These are phyloP conservation scores for Simalia tracyae DNA, from an alignment of 2,797 vertebrate genomes.

Conservation along the genomic window DNA sequence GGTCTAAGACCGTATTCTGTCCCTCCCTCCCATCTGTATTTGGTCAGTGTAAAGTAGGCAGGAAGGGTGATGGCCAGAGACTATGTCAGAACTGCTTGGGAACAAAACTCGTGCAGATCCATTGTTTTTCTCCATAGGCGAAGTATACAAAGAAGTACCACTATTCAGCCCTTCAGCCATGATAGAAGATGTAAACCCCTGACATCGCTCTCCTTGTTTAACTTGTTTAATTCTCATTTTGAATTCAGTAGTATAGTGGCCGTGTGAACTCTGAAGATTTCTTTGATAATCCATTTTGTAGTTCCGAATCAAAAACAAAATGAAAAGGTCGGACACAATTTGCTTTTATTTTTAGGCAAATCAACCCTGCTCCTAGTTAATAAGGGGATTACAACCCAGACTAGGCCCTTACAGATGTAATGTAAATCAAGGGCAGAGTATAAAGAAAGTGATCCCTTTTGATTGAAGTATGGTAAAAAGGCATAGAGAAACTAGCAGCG, in stretches of 20 bases:
- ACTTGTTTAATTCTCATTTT: slow-evolving; percentile 87
- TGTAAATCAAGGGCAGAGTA: slow-evolving; percentile 84
- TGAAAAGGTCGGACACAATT: slow-evolving; percentile 90
- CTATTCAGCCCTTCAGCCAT: slow-evolving; percentile 75
- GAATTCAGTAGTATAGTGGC: slow-evolving; percentile 83
- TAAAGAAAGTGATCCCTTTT: slow-evolving; percentile 90
- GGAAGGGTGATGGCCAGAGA: slow-evolving; percentile 67
- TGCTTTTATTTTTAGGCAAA: slow-evolving; percentile 93
- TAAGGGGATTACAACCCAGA: slow-evolving; percentile 94
- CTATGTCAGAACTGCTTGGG: slow-evolving; percentile 75
- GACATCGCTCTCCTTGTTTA: slow-evolving; percentile 79
- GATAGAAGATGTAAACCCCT: slow-evolving; percentile 79
- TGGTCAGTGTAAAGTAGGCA: slow-evolving; percentile 65
- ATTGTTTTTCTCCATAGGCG: slow-evolving; percentile 75
- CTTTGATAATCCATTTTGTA: slow-evolving; percentile 97
- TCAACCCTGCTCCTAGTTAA: slow-evolving; percentile 88
- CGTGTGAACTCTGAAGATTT: slow-evolving; percentile 83
- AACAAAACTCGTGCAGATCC: slow-evolving; percentile 78
- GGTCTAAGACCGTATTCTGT: slow-evolving; percentile 47
- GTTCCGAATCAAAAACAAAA: slow-evolving; percentile 93
- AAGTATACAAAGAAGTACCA: slow-evolving; percentile 76
- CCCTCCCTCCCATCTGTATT: slow-evolving; percentile 10
- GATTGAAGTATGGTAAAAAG: slow-evolving; percentile 86
- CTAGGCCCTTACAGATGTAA: slow-evolving; percentile 90
- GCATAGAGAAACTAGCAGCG: slow-evolving; percentile 79